phyloP scores from a whole-genome alignment of 2,888 invertebrate species.

The Erebia ligea region DNA sequence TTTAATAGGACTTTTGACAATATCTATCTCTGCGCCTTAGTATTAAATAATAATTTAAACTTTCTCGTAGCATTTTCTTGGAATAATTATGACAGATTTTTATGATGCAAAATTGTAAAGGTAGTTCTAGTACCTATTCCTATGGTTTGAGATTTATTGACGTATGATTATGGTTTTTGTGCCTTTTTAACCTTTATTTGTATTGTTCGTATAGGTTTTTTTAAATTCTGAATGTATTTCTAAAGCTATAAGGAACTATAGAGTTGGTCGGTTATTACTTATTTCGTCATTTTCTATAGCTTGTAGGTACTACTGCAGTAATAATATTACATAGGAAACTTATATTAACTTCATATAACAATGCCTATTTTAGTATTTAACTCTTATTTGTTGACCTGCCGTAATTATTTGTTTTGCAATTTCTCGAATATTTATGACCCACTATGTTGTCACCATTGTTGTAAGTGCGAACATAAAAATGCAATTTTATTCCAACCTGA shows the following conservation, averaged over 20 bases:
- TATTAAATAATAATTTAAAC: slow-evolving; percentile 2
- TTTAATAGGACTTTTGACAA: slow-evolving; percentile 9
- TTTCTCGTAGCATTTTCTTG: slow-evolving; percentile 8
- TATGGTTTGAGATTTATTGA: background rate
- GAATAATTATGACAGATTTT: background rate
- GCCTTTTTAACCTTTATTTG: background rate
- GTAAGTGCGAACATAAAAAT: slow-evolving; percentile 52
- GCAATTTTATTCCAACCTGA: slow-evolving; percentile 51
- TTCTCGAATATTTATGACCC: slow-evolving; percentile 53
- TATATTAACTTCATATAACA: background rate
- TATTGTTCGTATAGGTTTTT: background rate
- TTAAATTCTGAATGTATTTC: background rate
- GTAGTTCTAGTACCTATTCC: too few relatives aligned
- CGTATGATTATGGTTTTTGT: background rate
- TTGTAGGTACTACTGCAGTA: background rate
- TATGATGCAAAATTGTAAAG: slow-evolving; percentile 10
- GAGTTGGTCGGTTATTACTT: background rate
- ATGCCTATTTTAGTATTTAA: background rate
- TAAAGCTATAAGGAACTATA: background rate
- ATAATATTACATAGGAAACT: background rate
- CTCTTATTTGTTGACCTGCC: slow-evolving; percentile 8
- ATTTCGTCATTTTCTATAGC: too few relatives aligned
- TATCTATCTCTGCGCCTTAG: background rate
- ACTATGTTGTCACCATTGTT: slow-evolving; percentile 61
- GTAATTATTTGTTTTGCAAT: slow-evolving; percentile 53